These are phyloP conservation scores for Zaprionus bogoriensis DNA, from an alignment of 2,888 invertebrate genomes.

Conservation along the genomic window DNA sequence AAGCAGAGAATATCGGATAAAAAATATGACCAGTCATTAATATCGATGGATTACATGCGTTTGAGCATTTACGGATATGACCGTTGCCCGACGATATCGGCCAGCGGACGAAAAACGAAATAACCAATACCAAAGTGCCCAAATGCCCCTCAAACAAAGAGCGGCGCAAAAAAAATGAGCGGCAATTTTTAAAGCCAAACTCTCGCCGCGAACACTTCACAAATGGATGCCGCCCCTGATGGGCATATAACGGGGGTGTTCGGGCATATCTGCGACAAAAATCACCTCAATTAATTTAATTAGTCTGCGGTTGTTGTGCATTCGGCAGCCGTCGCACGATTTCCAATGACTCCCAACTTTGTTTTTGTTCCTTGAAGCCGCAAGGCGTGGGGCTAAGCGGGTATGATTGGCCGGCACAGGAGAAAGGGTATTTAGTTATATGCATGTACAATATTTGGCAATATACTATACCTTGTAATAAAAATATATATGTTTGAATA, in stretches of 20 bases:
- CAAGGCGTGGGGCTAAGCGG: background rate
- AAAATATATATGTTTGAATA: too few relatives aligned
- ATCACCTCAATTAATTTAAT: conserved; percentile 79
- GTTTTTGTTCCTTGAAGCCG: conserved; percentile 2
- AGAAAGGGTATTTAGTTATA: too few relatives aligned
- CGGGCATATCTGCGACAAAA: conserved; percentile 61
- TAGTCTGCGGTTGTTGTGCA: conserved; percentile 71
- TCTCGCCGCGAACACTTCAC: conserved; percentile 39
- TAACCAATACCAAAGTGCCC: conserved; percentile 42
- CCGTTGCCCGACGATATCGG: conserved; percentile 34
- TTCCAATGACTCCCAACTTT: conserved; percentile 1
- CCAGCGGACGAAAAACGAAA: background rate
- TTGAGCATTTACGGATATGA: conserved; percentile 62
- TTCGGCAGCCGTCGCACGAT: conserved; percentile 19
- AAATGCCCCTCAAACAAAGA: background rate
- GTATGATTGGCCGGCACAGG: background rate
- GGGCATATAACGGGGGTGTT: conserved; percentile 4
- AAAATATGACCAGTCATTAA: conserved; percentile 72
- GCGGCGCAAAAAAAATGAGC: background rate
- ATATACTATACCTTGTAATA: too few relatives aligned
- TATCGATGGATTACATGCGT: conserved; percentile 74
- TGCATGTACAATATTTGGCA: too few relatives aligned
- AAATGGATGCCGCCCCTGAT: conserved; percentile 39
- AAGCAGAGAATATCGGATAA: conserved; percentile 31
- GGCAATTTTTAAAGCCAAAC: conserved; percentile 15